Evolutionary conservation across 2,797 vertebrate species (phyloP), one percentile per base, ranked within the genome.

Genomic region (Synanceia verrucosa): DNA sequence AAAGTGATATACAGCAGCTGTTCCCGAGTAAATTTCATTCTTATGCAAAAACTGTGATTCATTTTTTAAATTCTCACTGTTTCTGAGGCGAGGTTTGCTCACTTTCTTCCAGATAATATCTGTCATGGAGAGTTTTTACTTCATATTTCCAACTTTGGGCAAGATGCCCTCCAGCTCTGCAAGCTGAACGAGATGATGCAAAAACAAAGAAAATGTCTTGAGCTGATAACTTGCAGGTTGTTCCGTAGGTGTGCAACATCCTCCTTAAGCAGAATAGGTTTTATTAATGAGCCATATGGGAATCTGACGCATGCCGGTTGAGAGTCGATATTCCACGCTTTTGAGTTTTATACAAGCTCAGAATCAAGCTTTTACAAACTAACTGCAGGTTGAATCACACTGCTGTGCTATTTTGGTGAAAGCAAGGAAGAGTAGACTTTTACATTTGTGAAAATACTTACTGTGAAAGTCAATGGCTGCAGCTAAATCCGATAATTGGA

Each of bases 401-500:
- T 28, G 14, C 1, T 1, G 6, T 39, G 31, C 12, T 39, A 9
- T 13, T 46, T 31, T 31, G 2, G 19, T 46, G 3, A 46, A 58
- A 18, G 9, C 2, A 63, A n/a, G 9, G 5, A 65, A 59, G 19
- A 52, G 39, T 6, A 26, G 9, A 36, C 47, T 33, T 43, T 29
- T n/a, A 47, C 13, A 51, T 8, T 39, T 50, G 26, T 64, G 33
- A 48, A 9, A 53, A 63, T 58, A 6, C 34, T 23, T 19, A n/a
- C 19, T n/a, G 44, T 55, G 48, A 29, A 62, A 23, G n/a, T 65
- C n/a, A 31, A 0, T 23, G 26, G 8, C 1, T 18, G 53, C 9
- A 44, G n/a, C 9, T 70, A 59, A 48, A 72, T n/a, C 46, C 21
- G 23, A 6, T 60, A 6, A 63, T 63, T 29, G 48, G 1, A 56